These are phyloP conservation scores for Macropus fuliginosus DNA, from an alignment of 2,797 vertebrate species.

Conservation along the genomic window DNA sequence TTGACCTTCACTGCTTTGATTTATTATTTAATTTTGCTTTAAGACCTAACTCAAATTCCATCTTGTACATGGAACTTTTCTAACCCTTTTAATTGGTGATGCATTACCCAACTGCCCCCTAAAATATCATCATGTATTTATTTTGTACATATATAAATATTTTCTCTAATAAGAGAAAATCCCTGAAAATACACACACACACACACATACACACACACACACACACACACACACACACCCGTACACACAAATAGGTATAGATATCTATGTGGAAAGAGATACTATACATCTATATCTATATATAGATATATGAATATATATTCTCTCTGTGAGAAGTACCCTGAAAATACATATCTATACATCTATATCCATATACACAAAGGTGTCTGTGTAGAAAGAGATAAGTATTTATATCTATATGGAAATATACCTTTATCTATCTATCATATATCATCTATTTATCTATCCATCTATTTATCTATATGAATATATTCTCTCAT, in stretches of 20 bases:
- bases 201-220: no score
- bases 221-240: no score
- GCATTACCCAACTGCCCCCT: neutral
- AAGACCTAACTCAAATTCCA: neutral
- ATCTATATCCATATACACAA: no score
- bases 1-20: neutral
- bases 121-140: neutral
- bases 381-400: neutral
- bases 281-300: no score
- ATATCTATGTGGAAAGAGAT: no score
- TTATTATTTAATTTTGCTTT: neutral
- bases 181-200: no score
- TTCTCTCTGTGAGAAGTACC: no score
- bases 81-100: neutral
- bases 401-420: neutral
- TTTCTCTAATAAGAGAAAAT: neutral
- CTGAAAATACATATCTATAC: no score
- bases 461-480: neutral
- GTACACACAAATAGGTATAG: no score
- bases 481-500: neutral
- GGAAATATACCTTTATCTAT: no score
- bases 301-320: no score
- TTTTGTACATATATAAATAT: neutral
- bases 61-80: neutral
- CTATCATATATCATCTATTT: no score